These are phyloP conservation scores for Apostichopus japonicus DNA, from an alignment of 35 echinoderm and acorn worm genomes.

Conservation along the genomic window DNA sequence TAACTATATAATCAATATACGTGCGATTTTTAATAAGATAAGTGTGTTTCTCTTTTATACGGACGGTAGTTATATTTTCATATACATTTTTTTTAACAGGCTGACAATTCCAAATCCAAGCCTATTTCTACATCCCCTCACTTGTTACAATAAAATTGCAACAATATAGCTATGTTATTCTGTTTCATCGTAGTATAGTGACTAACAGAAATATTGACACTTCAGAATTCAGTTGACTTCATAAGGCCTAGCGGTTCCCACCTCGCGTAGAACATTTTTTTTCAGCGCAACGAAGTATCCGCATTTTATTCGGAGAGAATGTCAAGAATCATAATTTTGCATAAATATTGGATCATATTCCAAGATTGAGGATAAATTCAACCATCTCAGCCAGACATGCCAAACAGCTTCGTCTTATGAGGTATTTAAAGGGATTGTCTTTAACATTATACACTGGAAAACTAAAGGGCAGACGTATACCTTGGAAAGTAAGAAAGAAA, in stretches of 20 bases:
- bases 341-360: slow-evolving; percentile 38
- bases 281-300: neutral
- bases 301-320: neutral
- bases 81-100: no score
- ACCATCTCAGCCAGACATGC: neutral
- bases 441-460: neutral
- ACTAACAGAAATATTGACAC: neutral
- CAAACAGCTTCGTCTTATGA: neutral
- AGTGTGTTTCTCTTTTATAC: no score
- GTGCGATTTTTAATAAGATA: no score
- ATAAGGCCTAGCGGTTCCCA: neutral
- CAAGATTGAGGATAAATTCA: neutral
- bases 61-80: no score
- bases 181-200: no score
- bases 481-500: neutral
- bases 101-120: no score
- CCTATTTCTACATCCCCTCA: no score
- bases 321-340: slow-evolving; percentile 40
- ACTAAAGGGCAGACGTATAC: neutral
- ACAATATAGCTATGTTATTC: no score
- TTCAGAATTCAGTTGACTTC: neutral
- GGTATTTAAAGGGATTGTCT: neutral
- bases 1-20: no score
- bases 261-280: neutral
- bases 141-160: no score